phyloP scores from a whole-genome alignment of 1,140 invertebrate genomes.

The Anoplophora glabripennis region DNA sequence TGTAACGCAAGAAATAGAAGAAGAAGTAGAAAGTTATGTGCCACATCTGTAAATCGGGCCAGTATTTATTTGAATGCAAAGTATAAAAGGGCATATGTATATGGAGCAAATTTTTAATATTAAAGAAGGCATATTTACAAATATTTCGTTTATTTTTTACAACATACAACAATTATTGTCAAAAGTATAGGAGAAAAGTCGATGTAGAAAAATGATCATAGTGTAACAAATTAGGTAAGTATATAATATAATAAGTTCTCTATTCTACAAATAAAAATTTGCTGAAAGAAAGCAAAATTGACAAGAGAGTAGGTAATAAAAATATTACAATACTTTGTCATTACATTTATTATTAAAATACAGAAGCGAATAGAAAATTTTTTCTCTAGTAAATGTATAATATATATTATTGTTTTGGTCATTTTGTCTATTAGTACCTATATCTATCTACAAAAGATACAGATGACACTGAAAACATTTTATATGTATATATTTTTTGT shows the following conservation, averaged over 20 bases:
- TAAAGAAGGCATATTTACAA: background rate
- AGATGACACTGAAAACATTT: too few species aligned
- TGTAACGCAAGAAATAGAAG: too few species aligned
- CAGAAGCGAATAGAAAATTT: background rate
- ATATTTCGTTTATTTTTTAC: slow-evolving; percentile 25
- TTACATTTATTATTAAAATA: slow-evolving; percentile 1
- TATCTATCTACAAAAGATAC: too few species aligned
- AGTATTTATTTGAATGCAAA: too few species aligned
- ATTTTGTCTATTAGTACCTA: too few species aligned
- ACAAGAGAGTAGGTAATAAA: background rate
- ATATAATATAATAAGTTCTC: background rate
- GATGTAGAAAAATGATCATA: slow-evolving; percentile 21
- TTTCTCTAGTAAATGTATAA: slow-evolving; percentile 2
- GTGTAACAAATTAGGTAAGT: slow-evolving; percentile 12
- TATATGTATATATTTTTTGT: too few species aligned
- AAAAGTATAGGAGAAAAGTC: slow-evolving; percentile 28
- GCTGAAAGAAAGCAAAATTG: background rate
- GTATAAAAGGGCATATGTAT: too few species aligned
- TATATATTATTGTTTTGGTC: background rate
- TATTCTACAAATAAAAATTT: background rate
- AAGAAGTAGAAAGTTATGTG: too few species aligned
- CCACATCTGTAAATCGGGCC: too few species aligned
- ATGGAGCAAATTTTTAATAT: too few species aligned
- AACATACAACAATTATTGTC: slow-evolving; percentile 33
- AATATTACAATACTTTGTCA: background rate